Percentiles rank a stretch among this genome's conserved stretches.
These are phyloP conservation scores for Tenthredo notha DNA, from an alignment of 2,888 invertebrate species.

Conservation along the genomic window DNA sequence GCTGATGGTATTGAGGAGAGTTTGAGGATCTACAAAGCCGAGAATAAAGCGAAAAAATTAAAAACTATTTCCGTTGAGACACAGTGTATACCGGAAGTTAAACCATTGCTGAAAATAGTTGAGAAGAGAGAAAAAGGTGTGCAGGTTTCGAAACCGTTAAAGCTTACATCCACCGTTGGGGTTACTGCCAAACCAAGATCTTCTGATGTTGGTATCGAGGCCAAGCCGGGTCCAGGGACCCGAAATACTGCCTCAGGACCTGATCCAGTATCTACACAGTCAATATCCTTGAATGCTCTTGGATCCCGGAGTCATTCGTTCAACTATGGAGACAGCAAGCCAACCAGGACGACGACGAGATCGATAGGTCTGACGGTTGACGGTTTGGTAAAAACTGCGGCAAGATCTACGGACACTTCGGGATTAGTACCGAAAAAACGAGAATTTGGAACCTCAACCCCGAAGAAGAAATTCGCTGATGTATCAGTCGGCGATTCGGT, in stretches of 20 bases:
- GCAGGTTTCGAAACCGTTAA: slow-evolving; percentile 69
- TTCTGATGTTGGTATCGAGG: slow-evolving; percentile 74
- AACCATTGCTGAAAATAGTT: slow-evolving; percentile 51
- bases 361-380: slow-evolving; percentile 69
- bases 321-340: slow-evolving; percentile 81
- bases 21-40: slow-evolving; percentile 65
- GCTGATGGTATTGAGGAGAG: slow-evolving; percentile 69
- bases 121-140: slow-evolving; percentile 64
- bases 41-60: slow-evolving; percentile 58
- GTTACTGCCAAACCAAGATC: slow-evolving; percentile 74
- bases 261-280: slow-evolving; percentile 76
- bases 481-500: slow-evolving; percentile 80
- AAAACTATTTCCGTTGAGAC: slow-evolving; percentile 62
- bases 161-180: slow-evolving; percentile 72
- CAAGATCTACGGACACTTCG: slow-evolving; percentile 77
- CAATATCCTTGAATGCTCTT: slow-evolving; percentile 77
- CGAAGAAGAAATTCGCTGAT: slow-evolving; percentile 78
- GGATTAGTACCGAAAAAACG: slow-evolving; percentile 72
- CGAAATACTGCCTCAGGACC: slow-evolving; percentile 82
- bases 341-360: slow-evolving; percentile 73
- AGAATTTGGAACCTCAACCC: slow-evolving; percentile 75
- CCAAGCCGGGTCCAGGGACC: slow-evolving; percentile 77
- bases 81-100: slow-evolving; percentile 64
- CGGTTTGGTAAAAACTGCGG: slow-evolving; percentile 67
- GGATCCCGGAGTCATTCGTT: slow-evolving; percentile 82